phyloP scores from a whole-genome alignment of 1,140 invertebrate genomes.

The Saccostrea glomerata region DNA sequence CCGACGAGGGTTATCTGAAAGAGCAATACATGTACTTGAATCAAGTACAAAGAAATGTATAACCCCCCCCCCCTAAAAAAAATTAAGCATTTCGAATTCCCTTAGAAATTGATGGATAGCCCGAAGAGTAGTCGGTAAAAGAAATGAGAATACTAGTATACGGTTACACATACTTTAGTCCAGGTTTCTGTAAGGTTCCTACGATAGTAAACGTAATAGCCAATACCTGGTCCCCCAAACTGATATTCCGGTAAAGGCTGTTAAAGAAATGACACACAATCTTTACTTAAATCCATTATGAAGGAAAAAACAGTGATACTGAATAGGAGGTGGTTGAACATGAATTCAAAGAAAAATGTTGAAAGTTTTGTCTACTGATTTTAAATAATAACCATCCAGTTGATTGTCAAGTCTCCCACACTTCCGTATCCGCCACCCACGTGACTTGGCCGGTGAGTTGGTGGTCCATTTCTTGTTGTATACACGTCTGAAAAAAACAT shows the following conservation, averaged over 20 bases:
- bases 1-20: slow-evolving; percentile 51
- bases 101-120: no score
- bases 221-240: slow-evolving; percentile 63
- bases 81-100: no score
- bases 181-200: slow-evolving; percentile 48
- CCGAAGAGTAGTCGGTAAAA: not conserved
- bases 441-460: slow-evolving; percentile 56
- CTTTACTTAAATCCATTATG: not conserved
- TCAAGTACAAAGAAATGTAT: no score
- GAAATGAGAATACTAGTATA: not conserved
- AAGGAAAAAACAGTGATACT: no score
- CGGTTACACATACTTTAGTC: slow-evolving; percentile 52
- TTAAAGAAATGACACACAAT: not conserved
- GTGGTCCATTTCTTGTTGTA: slow-evolving; percentile 60
- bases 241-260: slow-evolving; percentile 58
- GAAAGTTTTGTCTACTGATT: not conserved
- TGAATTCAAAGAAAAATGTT: not conserved
- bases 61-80: no score
- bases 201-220: slow-evolving; percentile 66
- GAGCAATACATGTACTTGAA: not conserved
- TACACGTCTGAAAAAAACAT: slow-evolving; percentile 52
- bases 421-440: slow-evolving; percentile 67
- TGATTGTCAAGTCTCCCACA: slow-evolving; percentile 65
- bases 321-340: not conserved
- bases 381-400: slow-evolving; percentile 61